A percentile compares a stretch with the other conserved stretches of the same genome.
phyloP scores from a whole-genome alignment of 2,888 invertebrate genomes.

The Creontiades dilutus region DNA sequence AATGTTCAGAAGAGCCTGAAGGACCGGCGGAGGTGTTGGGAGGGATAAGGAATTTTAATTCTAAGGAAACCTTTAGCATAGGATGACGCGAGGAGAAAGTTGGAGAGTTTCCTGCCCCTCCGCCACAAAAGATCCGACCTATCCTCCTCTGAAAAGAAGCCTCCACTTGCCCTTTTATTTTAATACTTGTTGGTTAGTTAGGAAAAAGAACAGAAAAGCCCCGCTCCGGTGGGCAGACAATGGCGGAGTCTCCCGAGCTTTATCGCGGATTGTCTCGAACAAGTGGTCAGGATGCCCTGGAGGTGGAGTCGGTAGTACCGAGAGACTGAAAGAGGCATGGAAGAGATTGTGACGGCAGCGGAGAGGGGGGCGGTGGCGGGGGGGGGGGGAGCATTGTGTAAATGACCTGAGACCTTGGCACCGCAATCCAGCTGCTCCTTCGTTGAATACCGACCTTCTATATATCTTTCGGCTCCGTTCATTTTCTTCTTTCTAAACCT shows the following conservation, averaged over 20 bases:
- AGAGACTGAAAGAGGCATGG: background rate
- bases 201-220: background rate
- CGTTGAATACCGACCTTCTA: slow-evolving; percentile 34
- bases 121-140: background rate
- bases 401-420: slow-evolving; percentile 64
- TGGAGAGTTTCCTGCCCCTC: background rate
- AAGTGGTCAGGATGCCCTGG: slow-evolving; percentile 41
- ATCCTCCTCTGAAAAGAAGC: background rate
- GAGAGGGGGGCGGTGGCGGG: background rate
- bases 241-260: background rate
- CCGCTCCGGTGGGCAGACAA: slow-evolving; percentile 6
- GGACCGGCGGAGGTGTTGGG: background rate
- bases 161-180: background rate
- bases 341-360: background rate
- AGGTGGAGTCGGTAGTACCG: background rate
- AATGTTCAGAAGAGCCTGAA: too few species aligned
- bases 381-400: slow-evolving; percentile 44
- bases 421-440: slow-evolving; percentile 45
- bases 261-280: slow-evolving; percentile 47
- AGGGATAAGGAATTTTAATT: background rate
- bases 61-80: slow-evolving; percentile 5
- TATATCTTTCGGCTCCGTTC: slow-evolving; percentile 22
- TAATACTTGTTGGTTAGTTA: slow-evolving; percentile 10
- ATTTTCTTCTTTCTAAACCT: background rate
- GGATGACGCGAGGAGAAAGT: background rate